A percentile compares a stretch with the other conserved stretches of the same genome.
Evolutionary conservation across 2,113 vertebrate species (phyloP).

Genomic region (Mastomys natalensis): DNA sequence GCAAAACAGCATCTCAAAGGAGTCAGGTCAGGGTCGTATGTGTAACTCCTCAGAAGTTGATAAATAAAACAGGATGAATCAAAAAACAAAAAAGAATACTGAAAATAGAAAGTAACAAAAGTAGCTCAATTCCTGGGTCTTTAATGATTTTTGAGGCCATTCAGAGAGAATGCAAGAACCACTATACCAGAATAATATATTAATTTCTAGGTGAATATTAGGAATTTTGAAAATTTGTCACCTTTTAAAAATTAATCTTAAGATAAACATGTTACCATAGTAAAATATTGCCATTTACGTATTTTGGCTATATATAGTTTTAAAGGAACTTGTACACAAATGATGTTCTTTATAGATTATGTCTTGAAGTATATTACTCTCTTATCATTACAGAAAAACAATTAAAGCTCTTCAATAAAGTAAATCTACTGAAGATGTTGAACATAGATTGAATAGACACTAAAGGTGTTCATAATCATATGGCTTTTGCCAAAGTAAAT

Average conservation of each 20-base stretch:
- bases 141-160: conserved; percentile 38
- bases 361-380: not conserved
- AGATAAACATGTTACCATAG: not conserved
- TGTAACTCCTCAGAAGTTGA: conserved; percentile 19
- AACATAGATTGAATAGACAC: not conserved
- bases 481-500: not conserved
- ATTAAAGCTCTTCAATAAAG: not conserved
- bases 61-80: not conserved
- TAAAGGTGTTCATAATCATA: not conserved
- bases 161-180: conserved; percentile 21
- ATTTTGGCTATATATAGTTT: not conserved
- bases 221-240: not conserved
- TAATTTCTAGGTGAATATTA: conserved; percentile 4
- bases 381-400: conserved; percentile 5
- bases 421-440: not conserved
- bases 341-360: not conserved
- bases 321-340: not conserved
- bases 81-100: not conserved
- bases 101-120: conserved; percentile 29
- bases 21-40: not conserved
- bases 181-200: not conserved
- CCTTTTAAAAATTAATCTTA: not conserved
- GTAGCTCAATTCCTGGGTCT: not conserved
- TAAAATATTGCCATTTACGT: not conserved
- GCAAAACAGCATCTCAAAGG: not conserved